Percentiles rank a stretch among this genome's conserved stretches.
phyloP scores from a whole-genome alignment of 2,888 invertebrate genomes.

The Pachymerium ferrugineum region DNA sequence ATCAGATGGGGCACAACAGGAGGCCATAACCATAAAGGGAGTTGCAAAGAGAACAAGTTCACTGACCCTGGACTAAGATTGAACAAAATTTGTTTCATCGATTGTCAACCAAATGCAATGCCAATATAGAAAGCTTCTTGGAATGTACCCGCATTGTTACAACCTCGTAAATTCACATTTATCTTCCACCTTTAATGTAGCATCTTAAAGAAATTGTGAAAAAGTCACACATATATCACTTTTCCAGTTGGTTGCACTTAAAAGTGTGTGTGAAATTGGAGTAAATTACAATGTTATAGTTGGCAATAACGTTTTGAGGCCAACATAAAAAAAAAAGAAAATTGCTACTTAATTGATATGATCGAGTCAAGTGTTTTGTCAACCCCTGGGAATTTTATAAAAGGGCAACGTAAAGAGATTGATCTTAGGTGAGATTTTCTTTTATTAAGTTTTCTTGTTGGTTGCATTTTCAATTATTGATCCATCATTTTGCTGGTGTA shows the following conservation, averaged over 20 bases:
- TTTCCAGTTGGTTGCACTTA: too few relatives aligned
- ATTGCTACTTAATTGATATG: neutral
- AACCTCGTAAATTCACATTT: neutral
- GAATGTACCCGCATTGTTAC: too few relatives aligned
- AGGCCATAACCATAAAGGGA: slow-evolving; percentile 3
- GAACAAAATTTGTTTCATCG: neutral
- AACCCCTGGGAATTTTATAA: neutral
- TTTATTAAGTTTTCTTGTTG: neutral
- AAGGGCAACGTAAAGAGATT: neutral
- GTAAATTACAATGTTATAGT: neutral
- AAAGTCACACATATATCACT: too few relatives aligned
- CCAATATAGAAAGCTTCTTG: too few relatives aligned
- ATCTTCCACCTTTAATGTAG: too few relatives aligned
- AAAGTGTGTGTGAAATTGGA: neutral
- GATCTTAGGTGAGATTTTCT: neutral
- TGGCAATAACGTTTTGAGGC: neutral
- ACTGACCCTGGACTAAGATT: neutral
- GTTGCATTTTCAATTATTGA: neutral
- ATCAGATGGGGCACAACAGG: slow-evolving; percentile 13
- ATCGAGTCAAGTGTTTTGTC: neutral
- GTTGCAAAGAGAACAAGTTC: neutral
- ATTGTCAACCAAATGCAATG: too few relatives aligned
- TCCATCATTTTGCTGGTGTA: neutral
- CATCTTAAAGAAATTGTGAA: too few relatives aligned
- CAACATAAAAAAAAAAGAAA: neutral